Conservation (phyloP, 2,797 vertebrate species). For the Myripristis murdjan region DNA sequence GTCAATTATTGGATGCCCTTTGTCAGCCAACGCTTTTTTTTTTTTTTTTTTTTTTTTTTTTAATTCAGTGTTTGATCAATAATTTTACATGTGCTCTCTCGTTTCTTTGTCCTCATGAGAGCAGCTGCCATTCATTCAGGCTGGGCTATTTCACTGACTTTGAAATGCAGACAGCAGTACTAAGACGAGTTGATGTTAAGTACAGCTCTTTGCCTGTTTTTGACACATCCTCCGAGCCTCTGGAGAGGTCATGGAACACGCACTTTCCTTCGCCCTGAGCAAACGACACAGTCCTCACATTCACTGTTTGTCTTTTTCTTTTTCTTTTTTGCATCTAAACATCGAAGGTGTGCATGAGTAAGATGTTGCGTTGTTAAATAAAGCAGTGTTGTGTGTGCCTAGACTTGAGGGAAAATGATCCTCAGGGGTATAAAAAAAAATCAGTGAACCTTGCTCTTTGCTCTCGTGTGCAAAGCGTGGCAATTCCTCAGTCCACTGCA, state of each 20-base stretch:
- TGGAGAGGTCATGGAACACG: slow-evolving; percentile 13
- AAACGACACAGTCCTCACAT: slow-evolving; percentile 32
- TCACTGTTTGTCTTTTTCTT: slow-evolving; percentile 36
- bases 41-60: slow-evolving; percentile 61
- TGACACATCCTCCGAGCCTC: slow-evolving; percentile 14
- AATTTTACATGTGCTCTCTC: slow-evolving; percentile 47
- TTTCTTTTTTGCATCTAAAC: slow-evolving; percentile 33
- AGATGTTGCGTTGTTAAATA: slow-evolving; percentile 33
- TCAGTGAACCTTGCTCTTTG: slow-evolving; percentile 77
- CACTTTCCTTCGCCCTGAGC: slow-evolving; percentile 23
- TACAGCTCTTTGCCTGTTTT: slow-evolving; percentile 13
- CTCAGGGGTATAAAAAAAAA: slow-evolving; percentile 69
- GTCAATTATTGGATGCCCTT: slow-evolving; percentile 70
- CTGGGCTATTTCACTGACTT: slow-evolving; percentile 25
- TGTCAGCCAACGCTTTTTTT: slow-evolving; percentile 62
- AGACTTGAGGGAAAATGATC: slow-evolving; percentile 70
- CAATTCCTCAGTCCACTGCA: slow-evolving; percentile 80
- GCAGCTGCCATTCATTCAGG: slow-evolving; percentile 26
- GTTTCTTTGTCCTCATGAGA: slow-evolving; percentile 38
- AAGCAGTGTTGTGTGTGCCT: slow-evolving; percentile 40
- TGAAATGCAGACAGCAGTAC: slow-evolving; percentile 18
- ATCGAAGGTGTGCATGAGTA: slow-evolving; percentile 29
- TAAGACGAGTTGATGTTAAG: neutral
- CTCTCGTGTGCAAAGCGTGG: slow-evolving; percentile 77
- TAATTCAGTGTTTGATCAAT: slow-evolving; percentile 59